Evolutionary conservation across 2,888 invertebrate species (phyloP), one percentile per base, ranked within the genome.

Genomic region (Hirtodrosophila trivittata): DNA sequence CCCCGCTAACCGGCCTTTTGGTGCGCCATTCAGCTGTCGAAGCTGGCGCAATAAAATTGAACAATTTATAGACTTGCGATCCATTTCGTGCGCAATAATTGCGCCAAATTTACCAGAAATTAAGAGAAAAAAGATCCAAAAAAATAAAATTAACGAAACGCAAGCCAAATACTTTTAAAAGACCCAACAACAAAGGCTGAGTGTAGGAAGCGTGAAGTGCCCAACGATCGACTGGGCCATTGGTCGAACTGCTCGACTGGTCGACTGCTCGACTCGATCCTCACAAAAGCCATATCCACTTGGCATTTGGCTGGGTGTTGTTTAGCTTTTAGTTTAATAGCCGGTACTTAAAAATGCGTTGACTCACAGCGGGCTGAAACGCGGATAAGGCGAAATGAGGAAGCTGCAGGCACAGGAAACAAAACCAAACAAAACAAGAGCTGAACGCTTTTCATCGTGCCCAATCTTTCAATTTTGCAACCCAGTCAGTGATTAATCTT

Each of bases 21-120:
- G 45, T 63, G 70, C 77, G 81, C 87, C 85, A 87, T 88, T 87
- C 84, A 86, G 81, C 87, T 87, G 87, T 87, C 88, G 87, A 83
- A 75, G 86, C 87, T 80, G 75, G 86, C 83, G 83, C 75, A 88
- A 87, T 87, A 88, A 87, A 87, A 88, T 85, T 60, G 75, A 77
- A 87, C 75, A 83, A 87, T 87, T 87, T 87, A 87, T 88, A 66
- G 84, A 73, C 85, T 81, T 75, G 77, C 77, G 83, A 78, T 82
- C 65, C 77, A 74, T 82, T 87, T 71, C 80, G 80, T 80, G 87
- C 83, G 77, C 81, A 77, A 77, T 81, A 74, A 77, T 81, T 81
- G 86, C 77, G 78, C 82, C 75, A 86, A 78, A 80, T 70, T 66
- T 67, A 75, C 60, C 80, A 59, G 68, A 70, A 78, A 70, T 56